Evolutionary conservation across 1,140 invertebrate genomes (phyloP), one percentile per base, ranked within the genome.

Genomic region (Danaus melanippus): DNA sequence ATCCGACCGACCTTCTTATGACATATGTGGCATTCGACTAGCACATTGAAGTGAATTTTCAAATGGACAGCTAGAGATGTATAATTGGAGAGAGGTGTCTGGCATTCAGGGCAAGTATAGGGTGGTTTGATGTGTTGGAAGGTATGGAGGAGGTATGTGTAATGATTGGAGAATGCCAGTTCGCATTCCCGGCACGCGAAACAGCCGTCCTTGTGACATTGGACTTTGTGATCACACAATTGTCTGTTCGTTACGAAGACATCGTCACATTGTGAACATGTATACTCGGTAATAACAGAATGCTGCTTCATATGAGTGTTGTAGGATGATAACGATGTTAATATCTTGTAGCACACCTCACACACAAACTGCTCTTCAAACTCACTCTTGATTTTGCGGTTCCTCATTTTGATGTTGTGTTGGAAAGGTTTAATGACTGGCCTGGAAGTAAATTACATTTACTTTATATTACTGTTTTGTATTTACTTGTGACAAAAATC

Each of bases 221-320:
- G 17, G 17, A 11, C 17, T 49, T 49, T 49, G 17, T 49, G 47
- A 8, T 49, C 21, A 2, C 46, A 9, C 4, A 55, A 39, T 7
- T 48, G n/a, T 9, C 42, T 6, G 12, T 55, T 55, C 3, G 39
- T 55, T 9, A 48, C 15, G 15, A 55, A 55, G 12, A 10, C 12
- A 1, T 47, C 53, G 11, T 55, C 45, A 12, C 53, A 55, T 41
- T 46, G 46, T 3, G 32, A 40, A 21, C 53, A 55, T 1, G 15
- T 42, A 42, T 11, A 55, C 8, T 55, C 39, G 1, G 2, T 43
- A n/a, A 21, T 15, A 10, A 10, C 9, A 7, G 15, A 10, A 41
- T 55, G 53, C 4, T 11, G 10, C 2, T 17, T 47, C 40, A 40
- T 55, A 8, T 55, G 48, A 9, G 1, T 12, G 7, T 9, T 41